Conservation (phyloP, 1,140 invertebrate species). For the Trypoxylus dichotomus region DNA sequence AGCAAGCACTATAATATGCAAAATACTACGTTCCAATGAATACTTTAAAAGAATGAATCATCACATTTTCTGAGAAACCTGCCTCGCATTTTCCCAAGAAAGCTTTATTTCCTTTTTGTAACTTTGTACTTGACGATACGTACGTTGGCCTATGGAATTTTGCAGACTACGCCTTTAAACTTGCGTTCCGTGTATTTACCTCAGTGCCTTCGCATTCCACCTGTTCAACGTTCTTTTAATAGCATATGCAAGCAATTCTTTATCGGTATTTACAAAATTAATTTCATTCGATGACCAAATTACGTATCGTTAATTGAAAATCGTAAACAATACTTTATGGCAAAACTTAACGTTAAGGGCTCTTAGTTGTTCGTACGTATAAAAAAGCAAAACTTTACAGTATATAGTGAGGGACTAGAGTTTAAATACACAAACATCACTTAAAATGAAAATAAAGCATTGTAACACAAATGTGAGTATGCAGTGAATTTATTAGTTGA, state of each 20-base stretch:
- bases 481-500: too few relatives aligned
- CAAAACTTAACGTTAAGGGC: too few relatives aligned
- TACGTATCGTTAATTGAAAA: too few relatives aligned
- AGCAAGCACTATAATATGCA: background rate
- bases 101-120: background rate
- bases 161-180: background rate
- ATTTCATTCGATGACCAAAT: background rate
- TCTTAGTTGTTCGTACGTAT: too few relatives aligned
- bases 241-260: background rate
- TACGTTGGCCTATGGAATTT: background rate
- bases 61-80: background rate
- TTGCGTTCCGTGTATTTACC: background rate
- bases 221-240: background rate
- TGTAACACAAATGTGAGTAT: too few relatives aligned
- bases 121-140: background rate
- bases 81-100: background rate
- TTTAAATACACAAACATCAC: too few relatives aligned
- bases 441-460: too few relatives aligned
- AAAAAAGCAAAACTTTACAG: too few relatives aligned
- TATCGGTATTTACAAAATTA: background rate
- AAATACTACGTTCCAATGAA: background rate
- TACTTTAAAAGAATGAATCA: background rate
- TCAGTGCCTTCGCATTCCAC: background rate
- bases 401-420: too few relatives aligned
- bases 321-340: too few relatives aligned